These are phyloP conservation scores for Mnemiopsis leidyi DNA, from an alignment of 37 sponge, comb jelly and placozoan genomes.

Conservation along the genomic window DNA sequence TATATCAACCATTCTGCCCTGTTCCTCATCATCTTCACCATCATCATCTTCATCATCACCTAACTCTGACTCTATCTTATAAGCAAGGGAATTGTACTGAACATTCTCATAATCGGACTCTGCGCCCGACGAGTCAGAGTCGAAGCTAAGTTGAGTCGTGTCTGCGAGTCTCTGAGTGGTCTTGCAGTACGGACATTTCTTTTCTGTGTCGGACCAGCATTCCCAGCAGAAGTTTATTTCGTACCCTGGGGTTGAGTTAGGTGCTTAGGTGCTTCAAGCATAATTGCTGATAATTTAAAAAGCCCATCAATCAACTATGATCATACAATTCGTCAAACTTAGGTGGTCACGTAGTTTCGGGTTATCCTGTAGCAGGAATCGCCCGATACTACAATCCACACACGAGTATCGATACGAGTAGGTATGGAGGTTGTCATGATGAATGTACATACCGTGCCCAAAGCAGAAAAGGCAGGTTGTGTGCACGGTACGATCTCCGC, in stretches of 20 bases:
- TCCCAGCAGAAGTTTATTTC: background rate
- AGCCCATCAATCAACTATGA: no score
- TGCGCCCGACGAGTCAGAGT: background rate
- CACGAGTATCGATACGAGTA: no score
- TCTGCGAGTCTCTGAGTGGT: background rate
- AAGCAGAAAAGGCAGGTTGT: background rate
- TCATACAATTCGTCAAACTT: no score
- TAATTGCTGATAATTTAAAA: no score
- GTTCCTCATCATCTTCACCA: no score
- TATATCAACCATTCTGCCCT: no score
- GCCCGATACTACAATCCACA: no score
- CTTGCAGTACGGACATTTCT: slow-evolving; percentile 39
- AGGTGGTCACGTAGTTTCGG: no score
- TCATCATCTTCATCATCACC: background rate
- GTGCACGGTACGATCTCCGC: background rate
- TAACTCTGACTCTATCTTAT: background rate
- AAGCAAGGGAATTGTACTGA: background rate
- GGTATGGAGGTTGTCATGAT: no score
- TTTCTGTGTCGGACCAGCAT: background rate
- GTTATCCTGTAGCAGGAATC: no score
- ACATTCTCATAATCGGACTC: background rate
- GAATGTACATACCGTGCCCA: background rate
- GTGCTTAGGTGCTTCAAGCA: no score
- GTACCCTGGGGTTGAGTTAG: slow-evolving; percentile 29
- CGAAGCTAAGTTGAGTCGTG: background rate